phyloP scores from a whole-genome alignment of 2,113 vertebrate genomes.

The Micronycteris hirsuta region DNA sequence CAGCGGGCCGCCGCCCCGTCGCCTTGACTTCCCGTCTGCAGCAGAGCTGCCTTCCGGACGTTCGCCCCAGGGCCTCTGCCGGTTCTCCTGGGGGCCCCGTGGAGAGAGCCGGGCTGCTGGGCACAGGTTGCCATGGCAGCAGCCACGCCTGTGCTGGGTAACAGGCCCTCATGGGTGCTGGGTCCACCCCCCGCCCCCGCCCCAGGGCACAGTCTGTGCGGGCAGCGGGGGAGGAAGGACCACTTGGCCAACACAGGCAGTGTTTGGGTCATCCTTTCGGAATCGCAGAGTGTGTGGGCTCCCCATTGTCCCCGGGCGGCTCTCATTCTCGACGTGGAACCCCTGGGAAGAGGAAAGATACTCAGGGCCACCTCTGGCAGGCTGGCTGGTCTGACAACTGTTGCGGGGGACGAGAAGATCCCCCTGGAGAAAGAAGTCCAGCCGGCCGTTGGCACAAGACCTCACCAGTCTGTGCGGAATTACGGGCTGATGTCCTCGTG shows the following conservation, averaged over 20 bases:
- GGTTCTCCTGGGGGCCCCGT: background rate
- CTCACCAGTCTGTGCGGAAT: background rate
- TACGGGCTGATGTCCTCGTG: background rate
- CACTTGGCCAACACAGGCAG: background rate
- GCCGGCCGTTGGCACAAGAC: background rate
- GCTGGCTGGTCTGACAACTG: background rate
- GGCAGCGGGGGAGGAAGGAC: background rate
- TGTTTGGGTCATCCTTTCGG: no score
- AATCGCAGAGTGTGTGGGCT: no score
- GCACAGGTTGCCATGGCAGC: slow-evolving; percentile 34
- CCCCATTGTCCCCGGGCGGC: no score
- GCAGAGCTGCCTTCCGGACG: background rate
- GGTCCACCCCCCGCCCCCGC: background rate
- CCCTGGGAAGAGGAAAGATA: background rate
- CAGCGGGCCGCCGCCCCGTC: background rate
- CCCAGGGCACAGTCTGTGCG: background rate
- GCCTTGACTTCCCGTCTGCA: background rate
- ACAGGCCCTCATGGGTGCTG: background rate
- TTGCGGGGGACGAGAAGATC: background rate
- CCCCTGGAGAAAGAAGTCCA: background rate
- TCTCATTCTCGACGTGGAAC: background rate
- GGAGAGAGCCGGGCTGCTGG: background rate
- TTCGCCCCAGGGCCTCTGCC: background rate
- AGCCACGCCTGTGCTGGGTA: background rate
- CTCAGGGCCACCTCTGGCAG: background rate